Percentiles rank a stretch among this genome's conserved stretches.
phyloP scores from a whole-genome alignment of 2,113 vertebrate species.

The Leptocoma aspasia region DNA sequence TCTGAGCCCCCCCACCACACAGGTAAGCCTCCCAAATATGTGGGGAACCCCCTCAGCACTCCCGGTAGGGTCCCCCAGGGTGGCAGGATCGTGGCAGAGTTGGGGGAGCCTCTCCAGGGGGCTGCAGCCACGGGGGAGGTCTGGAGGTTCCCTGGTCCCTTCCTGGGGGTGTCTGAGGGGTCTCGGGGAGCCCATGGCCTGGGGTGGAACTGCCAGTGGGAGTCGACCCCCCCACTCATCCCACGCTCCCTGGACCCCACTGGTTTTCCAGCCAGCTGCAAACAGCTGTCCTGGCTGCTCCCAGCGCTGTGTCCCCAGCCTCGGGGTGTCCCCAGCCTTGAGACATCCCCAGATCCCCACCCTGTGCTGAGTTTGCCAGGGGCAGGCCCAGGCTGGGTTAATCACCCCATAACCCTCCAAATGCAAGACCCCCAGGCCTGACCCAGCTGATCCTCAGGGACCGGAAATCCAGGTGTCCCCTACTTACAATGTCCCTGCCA shows the following conservation, averaged over 20 bases:
- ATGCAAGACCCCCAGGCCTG: background rate
- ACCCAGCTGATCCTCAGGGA: background rate
- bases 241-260: fast-evolving
- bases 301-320: fast-evolving
- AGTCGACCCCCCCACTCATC: too few species aligned
- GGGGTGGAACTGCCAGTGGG: background rate
- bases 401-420: background rate
- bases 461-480: background rate
- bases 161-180: background rate
- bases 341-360: background rate
- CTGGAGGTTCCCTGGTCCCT: too few species aligned
- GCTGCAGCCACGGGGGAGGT: background rate
- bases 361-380: background rate
- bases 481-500: fast-evolving
- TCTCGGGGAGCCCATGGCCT: background rate
- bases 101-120: background rate
- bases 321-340: fast-evolving
- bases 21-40: background rate
- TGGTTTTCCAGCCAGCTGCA: too few species aligned
- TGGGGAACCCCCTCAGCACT: background rate
- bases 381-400: background rate
- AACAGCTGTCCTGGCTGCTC: too few species aligned
- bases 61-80: background rate
- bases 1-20: background rate
- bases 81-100: background rate